Conservation (phyloP, 2,113 vertebrate species). For the Istiophorus platypterus region DNA sequence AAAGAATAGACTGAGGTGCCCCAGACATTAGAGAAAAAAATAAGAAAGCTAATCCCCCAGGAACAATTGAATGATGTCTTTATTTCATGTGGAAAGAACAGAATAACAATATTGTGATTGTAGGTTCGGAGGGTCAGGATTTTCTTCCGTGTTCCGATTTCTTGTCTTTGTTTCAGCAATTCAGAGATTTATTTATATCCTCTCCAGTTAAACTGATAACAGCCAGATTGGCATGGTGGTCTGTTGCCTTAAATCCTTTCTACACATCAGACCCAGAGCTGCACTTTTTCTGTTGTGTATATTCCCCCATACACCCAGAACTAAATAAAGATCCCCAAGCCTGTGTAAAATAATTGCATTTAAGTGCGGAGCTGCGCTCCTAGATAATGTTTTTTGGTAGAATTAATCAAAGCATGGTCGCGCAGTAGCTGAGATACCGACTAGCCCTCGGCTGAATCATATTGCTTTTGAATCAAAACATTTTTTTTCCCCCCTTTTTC, state of each 20-base stretch:
- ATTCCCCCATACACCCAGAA: background rate
- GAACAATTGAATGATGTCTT: background rate
- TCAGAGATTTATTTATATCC: background rate
- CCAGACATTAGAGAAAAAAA: background rate
- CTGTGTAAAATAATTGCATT: conserved; percentile 36
- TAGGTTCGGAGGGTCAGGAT: background rate
- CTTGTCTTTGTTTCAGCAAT: background rate
- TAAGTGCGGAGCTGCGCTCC: background rate
- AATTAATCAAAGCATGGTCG: conserved; percentile 15
- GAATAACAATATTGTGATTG: background rate
- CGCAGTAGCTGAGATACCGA: background rate
- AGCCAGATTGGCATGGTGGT: background rate
- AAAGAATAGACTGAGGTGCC: background rate
- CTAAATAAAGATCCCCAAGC: background rate
- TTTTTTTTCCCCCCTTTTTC: conserved; percentile 29
- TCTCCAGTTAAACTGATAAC: background rate
- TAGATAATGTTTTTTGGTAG: conserved; percentile 17
- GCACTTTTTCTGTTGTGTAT: background rate
- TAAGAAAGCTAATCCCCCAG: background rate
- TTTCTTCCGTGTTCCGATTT: background rate
- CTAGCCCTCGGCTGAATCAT: background rate
- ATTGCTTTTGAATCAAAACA: conserved; percentile 62
- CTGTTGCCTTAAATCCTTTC: background rate
- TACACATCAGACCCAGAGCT: background rate
- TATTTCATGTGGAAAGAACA: background rate